Evolutionary conservation across 2,113 vertebrate genomes (phyloP), one percentile per base, ranked within the genome.

Genomic region (Corythoichthys haematopterus): DNA sequence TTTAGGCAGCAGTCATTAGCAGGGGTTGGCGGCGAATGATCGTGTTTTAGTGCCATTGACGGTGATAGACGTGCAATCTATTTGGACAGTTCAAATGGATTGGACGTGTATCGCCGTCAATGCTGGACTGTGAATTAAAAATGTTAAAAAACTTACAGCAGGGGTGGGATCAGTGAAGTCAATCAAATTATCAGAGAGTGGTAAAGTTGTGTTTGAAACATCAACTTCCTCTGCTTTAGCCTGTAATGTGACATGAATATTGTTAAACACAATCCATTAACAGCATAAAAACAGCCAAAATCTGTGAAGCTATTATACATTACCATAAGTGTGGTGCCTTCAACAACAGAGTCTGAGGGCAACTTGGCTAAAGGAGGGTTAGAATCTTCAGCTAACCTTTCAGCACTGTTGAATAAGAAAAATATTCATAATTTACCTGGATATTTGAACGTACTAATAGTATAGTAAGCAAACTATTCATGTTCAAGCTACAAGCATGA

Each of bases 121-220:
- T 5, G 3, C 40, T 5, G n/a, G n/a, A 52, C 50, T 51, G 1
- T 52, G 50, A 52, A n/a, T 20, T n/a, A 37, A 20, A 45, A 43
- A 59, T 36, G 16, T 8, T 40, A 12, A 40, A 6, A 20, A 1
- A 81, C 85, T 91, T 91, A 96, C 95, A 80, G 84, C 88, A 69
- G 94, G 91, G 65, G 85, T 69, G 10, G 88, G 85, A 82, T 96
- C 94, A n/a, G 94, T 92, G 86, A 94, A 95, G 82, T 98, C 96
- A 62, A 96, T 96, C 72, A 98, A 91, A 92, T 98, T 98, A 78
- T 97, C 94, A 38, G 93, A 88, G 57, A 91, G 74, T 14, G 87
- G 74, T 14, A 87, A 84, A 56, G 88, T 77, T 6, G 46, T 0
- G 33, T 85, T 71, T 65, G 88, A 88, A 72, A 84, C 83, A 69